Base-by-base conservation (phyloP, 2,888 invertebrate species). In the Brachyptera risi region DNA sequence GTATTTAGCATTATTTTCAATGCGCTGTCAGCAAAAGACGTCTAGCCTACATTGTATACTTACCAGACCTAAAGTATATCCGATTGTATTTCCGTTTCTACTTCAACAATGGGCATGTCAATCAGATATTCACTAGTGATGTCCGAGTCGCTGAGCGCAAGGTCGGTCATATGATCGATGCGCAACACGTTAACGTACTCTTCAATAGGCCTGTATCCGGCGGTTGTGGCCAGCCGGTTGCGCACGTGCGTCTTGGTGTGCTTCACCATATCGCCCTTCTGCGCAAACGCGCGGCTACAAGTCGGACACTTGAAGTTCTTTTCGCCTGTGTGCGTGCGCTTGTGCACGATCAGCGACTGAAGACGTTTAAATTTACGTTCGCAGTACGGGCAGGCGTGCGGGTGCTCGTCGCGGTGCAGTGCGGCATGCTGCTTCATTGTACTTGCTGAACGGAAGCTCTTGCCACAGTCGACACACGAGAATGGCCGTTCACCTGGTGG, bases 241-340 rank as follows among this genome's bases (percentile, higher is more conserved):
- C 31, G 31, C 11, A 31, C 5, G 54, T 66, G 66, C 23, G 65
- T 65, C 59, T 59, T 63, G 1, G 61, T 59, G 47, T 67, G 66
- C 47, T 66, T 66, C 19, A 63, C 37, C 64, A 65, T 66, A 31
- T 65, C 65, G 1, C 64, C 63, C 24, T 62, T 61, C 21, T 64
- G 64, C 35, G 63, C 60, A 63, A 67, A 67, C 9, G 58, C 57
- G 42, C 62, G 60, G n/a, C 58, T 49, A 56, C 67, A 67, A 21
- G 63, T 57, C 7, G 56, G 51, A 58, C 66, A 67, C 3, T 24
- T 47, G 31, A 62, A 60, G 9, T 64, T 62, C 15, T 61, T 59
- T 17, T 54, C 35, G 9, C 65, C 64, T 1, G 65, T 66, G 58
- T 66, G 65, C 2, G 66, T 66, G 17, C 62, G 62, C 42, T 61